Percentiles rank a stretch among this genome's conserved stretches.
Conservation (phyloP, 1,140 invertebrate genomes). For the Papilio machaon region DNA sequence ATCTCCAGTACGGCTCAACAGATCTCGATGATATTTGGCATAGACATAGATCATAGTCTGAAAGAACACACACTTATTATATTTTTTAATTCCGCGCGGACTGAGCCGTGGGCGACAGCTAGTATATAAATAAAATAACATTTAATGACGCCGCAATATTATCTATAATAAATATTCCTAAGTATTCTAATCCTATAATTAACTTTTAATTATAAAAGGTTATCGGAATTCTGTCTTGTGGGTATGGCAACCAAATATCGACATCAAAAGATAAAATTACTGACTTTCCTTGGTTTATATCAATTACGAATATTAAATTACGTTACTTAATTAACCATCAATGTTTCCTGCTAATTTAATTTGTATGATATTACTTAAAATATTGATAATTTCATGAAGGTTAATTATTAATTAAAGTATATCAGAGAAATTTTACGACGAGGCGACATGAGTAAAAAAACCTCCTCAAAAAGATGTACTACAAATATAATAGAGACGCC, state of each 20-base stretch:
- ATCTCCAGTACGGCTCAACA: no score
- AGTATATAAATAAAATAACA: neutral
- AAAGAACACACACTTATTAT: no score
- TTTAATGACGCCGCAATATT: neutral
- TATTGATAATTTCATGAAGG: neutral
- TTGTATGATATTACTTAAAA: neutral
- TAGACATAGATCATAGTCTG: no score
- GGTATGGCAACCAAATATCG: neutral
- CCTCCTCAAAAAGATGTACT: no score
- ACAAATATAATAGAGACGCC: no score
- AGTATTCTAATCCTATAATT: neutral
- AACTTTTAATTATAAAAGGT: neutral
- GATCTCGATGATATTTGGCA: no score
- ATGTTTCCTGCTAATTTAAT: neutral
- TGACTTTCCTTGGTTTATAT: neutral
- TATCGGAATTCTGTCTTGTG: neutral
- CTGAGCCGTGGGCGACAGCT: no score
- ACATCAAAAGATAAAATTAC: conserved; percentile 13
- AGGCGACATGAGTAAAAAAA: no score
- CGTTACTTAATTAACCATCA: neutral
- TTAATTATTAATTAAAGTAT: no score
- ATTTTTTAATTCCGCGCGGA: no score
- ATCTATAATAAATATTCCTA: neutral
- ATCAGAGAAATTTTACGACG: no score
- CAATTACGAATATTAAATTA: conserved; percentile 17